Evolutionary conservation across 2,797 vertebrate species (phyloP), one percentile per base, ranked within the genome.

Genomic region (Numenius phaeopus): DNA sequence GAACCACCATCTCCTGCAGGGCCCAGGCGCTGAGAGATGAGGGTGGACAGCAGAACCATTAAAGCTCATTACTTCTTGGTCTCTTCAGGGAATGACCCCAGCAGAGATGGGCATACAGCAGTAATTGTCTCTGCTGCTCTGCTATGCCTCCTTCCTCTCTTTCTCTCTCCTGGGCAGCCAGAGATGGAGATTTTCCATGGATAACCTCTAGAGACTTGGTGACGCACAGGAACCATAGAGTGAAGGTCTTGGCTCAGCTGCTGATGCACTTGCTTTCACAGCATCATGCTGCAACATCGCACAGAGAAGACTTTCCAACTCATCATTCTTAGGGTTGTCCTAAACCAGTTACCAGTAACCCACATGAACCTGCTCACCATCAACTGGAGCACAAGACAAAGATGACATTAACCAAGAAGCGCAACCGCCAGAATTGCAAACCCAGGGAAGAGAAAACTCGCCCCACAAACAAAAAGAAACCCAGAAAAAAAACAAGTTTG

Each of bases 351-450:
- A 46, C 24, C 30, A 40, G 29, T 21, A 55, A 58, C 22, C 49
- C 27, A 10, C 37, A 19, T 12, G 5, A 61, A 49, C 40, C 77
- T 52, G n/a, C 46, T 66, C 59, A 30, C 44, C 32, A 52, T 14
- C 75, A 67, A 17, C 46, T 11, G 47, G 10, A 61, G n/a, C 37
- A 39, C 16, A 10, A 30, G 27, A 42, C 61, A 78, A 64, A 71
- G 73, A 8, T 1, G 2, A 58, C 0, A 0, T n/a, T 55, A 64
- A 77, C 10, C 58, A 67, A 79, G 57, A 70, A 77, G 17, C 0
- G 5, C 14, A 34, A 30, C 11, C 52, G 52, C 29, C 49, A 75
- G 83, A 87, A 83, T 0, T 21, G 40, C 0, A 10, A 81, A 32
- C 34, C 58, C 29, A 70, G 54, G 30, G 42, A 76, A 37, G 0